Percentiles rank a stretch among this genome's conserved stretches.
Evolutionary conservation across 2,888 invertebrate genomes (phyloP).

Genomic region (Homarus gammarus): DNA sequence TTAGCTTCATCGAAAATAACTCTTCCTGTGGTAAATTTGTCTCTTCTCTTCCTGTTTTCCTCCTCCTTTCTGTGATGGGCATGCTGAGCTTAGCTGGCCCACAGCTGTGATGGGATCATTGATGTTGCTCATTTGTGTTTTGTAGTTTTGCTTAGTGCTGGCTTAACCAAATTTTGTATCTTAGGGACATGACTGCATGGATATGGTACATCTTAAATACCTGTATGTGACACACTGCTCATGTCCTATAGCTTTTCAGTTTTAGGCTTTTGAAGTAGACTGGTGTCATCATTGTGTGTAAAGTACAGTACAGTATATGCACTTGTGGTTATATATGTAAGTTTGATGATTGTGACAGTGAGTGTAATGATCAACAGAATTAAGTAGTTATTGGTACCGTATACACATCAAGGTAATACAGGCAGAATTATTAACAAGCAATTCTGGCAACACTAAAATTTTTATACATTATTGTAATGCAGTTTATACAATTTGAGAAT

Average conservation of each 20-base stretch:
- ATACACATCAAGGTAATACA: too few relatives aligned
- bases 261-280: neutral
- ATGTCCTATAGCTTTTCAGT: neutral
- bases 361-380: too few relatives aligned
- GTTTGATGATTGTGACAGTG: too few relatives aligned
- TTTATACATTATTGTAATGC: too few relatives aligned
- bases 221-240: neutral
- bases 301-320: too few relatives aligned
- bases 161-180: neutral
- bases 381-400: too few relatives aligned
- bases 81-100: constrained; percentile 36
- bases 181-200: constrained; percentile 3
- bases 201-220: constrained; percentile 1
- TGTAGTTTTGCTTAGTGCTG: neutral
- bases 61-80: constrained; percentile 12
- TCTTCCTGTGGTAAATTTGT: constrained; percentile 65
- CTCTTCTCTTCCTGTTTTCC: constrained; percentile 31
- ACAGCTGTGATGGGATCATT: constrained; percentile 9
- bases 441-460: too few relatives aligned
- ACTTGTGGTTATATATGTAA: too few relatives aligned
- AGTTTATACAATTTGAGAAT: too few relatives aligned
- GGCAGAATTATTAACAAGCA: too few relatives aligned
- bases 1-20: constrained; percentile 72
- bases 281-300: too few relatives aligned
- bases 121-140: neutral